Conservation (phyloP, 2,888 invertebrate species). For the Folsomia manolachei region DNA sequence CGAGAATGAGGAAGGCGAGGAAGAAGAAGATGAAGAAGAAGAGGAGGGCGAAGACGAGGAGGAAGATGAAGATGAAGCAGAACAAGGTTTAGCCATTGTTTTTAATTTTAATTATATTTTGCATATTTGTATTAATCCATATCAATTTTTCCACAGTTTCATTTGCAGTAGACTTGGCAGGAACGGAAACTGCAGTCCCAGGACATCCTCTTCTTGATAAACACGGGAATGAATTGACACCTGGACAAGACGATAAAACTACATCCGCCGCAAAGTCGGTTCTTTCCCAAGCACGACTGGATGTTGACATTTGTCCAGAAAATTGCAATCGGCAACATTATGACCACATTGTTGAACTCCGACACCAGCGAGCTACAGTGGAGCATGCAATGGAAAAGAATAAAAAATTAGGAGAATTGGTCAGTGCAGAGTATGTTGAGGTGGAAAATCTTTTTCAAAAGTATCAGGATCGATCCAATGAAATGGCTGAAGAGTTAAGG, state of each 20-base stretch:
- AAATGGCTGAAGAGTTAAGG: constrained; percentile 44
- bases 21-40: background rate
- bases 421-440: constrained; percentile 32
- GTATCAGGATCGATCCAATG: constrained; percentile 35
- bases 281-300: constrained; percentile 17
- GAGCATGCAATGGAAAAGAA: constrained; percentile 40
- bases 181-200: too few relatives aligned
- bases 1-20: background rate
- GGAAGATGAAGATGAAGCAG: constrained; percentile 19
- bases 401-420: constrained; percentile 39
- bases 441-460: constrained; percentile 37
- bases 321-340: constrained; percentile 39
- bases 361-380: constrained; percentile 33
- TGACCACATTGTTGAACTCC: constrained; percentile 38
- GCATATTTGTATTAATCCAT: constrained; percentile 41
- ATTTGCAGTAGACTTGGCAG: too few relatives aligned
- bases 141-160: too few relatives aligned
- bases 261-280: too few relatives aligned
- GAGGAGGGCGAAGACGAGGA: background rate
- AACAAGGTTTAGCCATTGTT: constrained; percentile 13
- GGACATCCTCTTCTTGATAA: too few relatives aligned
- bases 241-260: background rate
- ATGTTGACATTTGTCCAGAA: constrained; percentile 46
- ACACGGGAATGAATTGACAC: background rate
- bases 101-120: background rate